These are phyloP conservation scores for Ctenopoma multispine DNA, from an alignment of 2,797 vertebrate genomes.

Conservation along the genomic window DNA sequence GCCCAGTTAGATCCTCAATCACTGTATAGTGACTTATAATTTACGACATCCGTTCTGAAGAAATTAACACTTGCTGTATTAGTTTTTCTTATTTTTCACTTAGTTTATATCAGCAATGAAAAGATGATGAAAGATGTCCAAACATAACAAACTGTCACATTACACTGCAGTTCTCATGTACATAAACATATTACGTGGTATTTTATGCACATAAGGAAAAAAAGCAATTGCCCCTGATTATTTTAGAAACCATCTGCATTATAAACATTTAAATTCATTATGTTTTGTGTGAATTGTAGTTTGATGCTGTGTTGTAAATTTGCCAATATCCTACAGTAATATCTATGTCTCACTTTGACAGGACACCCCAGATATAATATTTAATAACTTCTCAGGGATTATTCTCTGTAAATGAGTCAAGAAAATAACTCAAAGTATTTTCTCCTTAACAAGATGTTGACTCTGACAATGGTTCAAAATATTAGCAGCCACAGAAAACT, in stretches of 20 bases:
- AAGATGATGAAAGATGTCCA: conserved; percentile 10
- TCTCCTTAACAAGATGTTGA: conserved; percentile 11
- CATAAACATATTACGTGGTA: conserved; percentile 34
- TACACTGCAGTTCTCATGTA: conserved; percentile 6
- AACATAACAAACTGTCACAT: too few species aligned
- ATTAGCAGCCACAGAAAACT: conserved; percentile 1
- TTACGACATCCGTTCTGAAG: background rate
- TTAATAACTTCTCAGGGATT: conserved; percentile 59
- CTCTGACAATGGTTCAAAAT: background rate
- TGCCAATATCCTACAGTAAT: conserved; percentile 18
- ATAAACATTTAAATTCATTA: conserved; percentile 6
- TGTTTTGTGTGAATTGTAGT: conserved; percentile 24
- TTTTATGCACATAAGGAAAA: conserved; percentile 23
- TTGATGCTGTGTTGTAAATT: conserved; percentile 29
- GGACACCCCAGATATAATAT: conserved; percentile 20
- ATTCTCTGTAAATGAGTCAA: conserved; percentile 27
- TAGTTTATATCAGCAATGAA: conserved; percentile 2
- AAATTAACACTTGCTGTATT: background rate
- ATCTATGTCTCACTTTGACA: conserved; percentile 1
- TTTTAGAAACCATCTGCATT: conserved; percentile 13
- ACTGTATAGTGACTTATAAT: conserved; percentile 1
- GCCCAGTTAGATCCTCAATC: background rate
- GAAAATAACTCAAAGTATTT: conserved; percentile 16
- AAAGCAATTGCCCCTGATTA: background rate
- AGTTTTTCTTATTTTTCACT: background rate